A percentile compares a stretch with the other conserved stretches of the same genome.
Evolutionary conservation across 2,113 vertebrate species (phyloP).

Genomic region (Hyla sarda): DNA sequence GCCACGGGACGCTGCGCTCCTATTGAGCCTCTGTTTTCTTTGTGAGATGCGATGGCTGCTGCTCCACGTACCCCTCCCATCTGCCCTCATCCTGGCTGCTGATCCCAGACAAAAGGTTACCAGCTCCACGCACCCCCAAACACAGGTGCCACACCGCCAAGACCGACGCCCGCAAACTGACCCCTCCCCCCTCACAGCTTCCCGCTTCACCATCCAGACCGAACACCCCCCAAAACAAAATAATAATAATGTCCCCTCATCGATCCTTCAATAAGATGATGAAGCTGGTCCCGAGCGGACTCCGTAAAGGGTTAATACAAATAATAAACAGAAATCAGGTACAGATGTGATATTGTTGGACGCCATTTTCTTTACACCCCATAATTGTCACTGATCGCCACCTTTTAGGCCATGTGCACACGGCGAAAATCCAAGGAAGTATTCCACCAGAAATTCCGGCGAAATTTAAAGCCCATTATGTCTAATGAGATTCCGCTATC

Average conservation of each 20-base stretch:
- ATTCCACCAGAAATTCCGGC: no score
- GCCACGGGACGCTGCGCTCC: constrained; percentile 52
- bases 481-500: no score
- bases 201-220: neutral
- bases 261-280: neutral
- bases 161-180: neutral
- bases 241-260: neutral
- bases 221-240: neutral
- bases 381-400: no score
- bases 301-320: no score
- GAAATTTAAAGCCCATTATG: no score
- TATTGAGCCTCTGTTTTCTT: constrained; percentile 49
- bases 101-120: constrained; percentile 31
- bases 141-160: constrained; percentile 7
- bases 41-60: constrained; percentile 30
- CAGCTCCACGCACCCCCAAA: neutral
- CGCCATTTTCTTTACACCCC: no score
- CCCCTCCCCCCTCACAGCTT: constrained; percentile 25
- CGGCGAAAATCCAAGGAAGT: no score
- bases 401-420: no score
- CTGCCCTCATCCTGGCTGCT: neutral
- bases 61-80: constrained; percentile 12
- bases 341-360: no score
- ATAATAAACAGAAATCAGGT: no score
- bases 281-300: no score